A percentile compares a stretch with the other conserved stretches of the same genome.
Conservation (phyloP, 1,140 invertebrate species). For the Zaprionus davidi region DNA sequence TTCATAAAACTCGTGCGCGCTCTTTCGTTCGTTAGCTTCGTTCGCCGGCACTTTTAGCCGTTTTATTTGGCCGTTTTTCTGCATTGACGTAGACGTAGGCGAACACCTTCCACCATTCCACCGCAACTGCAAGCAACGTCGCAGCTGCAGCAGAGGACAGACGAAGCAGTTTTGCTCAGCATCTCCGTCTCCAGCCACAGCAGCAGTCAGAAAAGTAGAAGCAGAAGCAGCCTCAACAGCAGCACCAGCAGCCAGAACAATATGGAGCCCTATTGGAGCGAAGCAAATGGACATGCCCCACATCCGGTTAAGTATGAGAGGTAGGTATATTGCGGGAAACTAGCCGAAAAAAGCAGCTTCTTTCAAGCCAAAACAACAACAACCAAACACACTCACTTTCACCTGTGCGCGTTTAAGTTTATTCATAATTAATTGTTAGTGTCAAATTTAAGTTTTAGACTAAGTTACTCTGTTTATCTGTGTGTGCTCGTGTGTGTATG, state of each 20-base stretch:
- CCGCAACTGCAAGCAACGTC: constrained; percentile 70
- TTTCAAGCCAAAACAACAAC: constrained; percentile 29
- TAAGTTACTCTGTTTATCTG: constrained; percentile 33
- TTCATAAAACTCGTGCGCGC: constrained; percentile 55
- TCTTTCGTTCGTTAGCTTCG: constrained; percentile 21
- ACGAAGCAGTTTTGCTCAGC: constrained; percentile 39
- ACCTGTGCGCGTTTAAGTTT: constrained; percentile 69
- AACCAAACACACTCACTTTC: constrained; percentile 63
- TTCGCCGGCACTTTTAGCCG: constrained; percentile 55
- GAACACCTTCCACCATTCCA: constrained; percentile 75
- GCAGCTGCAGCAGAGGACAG: constrained; percentile 45
- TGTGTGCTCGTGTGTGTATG: constrained; percentile 30
- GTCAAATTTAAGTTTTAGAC: constrained; percentile 28
- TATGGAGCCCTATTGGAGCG: constrained; percentile 84
- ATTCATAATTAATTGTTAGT: constrained; percentile 51
- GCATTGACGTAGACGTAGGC: constrained; percentile 57
- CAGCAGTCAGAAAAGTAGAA: constrained; percentile 31
- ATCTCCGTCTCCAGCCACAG: constrained; percentile 19
- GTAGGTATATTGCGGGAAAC: constrained; percentile 71
- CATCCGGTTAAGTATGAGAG: constrained; percentile 84
- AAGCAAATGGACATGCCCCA: constrained; percentile 82
- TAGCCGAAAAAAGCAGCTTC: constrained; percentile 9
- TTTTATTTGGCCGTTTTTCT: constrained; percentile 42
- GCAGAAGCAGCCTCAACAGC: constrained; percentile 27
- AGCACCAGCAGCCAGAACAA: constrained; percentile 28